Percentiles rank a stretch among this genome's conserved stretches.
Conservation (phyloP, 2,888 invertebrate genomes). For the Polydrusus cervinus region DNA sequence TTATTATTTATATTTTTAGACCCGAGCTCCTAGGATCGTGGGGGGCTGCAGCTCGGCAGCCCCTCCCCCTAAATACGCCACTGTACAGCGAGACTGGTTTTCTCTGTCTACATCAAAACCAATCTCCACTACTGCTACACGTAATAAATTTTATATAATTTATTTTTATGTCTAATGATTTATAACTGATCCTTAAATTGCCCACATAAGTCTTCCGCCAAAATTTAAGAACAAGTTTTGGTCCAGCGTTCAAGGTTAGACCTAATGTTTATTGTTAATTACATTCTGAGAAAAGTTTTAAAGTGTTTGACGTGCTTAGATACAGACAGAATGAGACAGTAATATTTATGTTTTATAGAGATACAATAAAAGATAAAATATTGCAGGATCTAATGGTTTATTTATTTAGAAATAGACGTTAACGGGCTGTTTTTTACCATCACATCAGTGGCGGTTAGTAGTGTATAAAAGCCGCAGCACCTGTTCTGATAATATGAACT, state of each 20-base stretch:
- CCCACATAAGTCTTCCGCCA: slow-evolving; percentile 49
- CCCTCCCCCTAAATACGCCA: too few species aligned
- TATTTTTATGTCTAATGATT: slow-evolving; percentile 35
- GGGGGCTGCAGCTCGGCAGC: too few species aligned
- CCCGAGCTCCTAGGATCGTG: too few species aligned
- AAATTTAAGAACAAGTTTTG: slow-evolving; percentile 45
- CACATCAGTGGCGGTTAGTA: too few species aligned
- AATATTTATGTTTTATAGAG: slow-evolving; percentile 1
- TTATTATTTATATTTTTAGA: too few species aligned
- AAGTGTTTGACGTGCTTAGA: slow-evolving; percentile 13
- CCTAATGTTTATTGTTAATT: slow-evolving; percentile 41
- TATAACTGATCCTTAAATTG: slow-evolving; percentile 36
- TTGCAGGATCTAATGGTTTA: background rate
- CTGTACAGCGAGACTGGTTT: background rate
- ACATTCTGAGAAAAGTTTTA: slow-evolving; percentile 38
- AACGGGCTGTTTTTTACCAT: too few species aligned
- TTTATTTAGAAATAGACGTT: too few species aligned
- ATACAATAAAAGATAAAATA: slow-evolving; percentile 2
- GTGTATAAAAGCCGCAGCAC: too few species aligned
- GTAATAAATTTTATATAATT: slow-evolving; percentile 12
- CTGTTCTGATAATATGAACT: too few species aligned
- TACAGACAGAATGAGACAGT: slow-evolving; percentile 6
- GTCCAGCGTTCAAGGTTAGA: slow-evolving; percentile 41
- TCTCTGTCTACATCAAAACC: background rate
- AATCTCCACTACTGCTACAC: background rate